Evolutionary conservation across 2,888 invertebrate genomes (phyloP).

Genomic region (Lycocerus yunnanus): DNA sequence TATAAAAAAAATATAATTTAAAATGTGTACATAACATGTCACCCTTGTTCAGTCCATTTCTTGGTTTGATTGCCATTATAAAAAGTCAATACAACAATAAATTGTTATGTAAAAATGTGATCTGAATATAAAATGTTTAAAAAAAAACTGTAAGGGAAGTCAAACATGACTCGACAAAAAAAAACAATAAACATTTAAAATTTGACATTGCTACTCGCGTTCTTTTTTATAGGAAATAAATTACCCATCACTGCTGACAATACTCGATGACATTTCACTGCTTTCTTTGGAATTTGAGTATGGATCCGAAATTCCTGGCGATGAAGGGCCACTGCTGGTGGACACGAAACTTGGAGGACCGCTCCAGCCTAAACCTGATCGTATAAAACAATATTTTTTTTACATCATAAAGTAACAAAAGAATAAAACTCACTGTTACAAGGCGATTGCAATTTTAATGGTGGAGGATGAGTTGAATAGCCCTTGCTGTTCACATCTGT

Average conservation of each 20-base stretch:
- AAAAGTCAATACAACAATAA: not conserved
- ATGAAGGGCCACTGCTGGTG: conserved; percentile 80
- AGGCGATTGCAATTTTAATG: conserved; percentile 56
- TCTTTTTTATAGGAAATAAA: not conserved
- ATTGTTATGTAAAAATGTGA: not conserved
- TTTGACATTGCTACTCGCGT: not conserved
- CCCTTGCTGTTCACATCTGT: not conserved
- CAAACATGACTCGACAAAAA: conserved; percentile 8
- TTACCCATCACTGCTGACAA: conserved; percentile 68
- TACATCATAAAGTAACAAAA: not conserved
- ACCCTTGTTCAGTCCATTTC: not conserved
- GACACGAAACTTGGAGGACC: conserved; percentile 85
- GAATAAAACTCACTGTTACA: conserved; percentile 56
- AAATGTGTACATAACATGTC: not conserved
- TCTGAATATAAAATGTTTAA: not conserved
- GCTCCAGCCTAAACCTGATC: conserved; percentile 72
- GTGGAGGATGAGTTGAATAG: conserved; percentile 37
- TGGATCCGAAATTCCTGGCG: conserved; percentile 68
- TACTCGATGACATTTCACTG: conserved; percentile 64
- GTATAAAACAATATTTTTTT: not conserved
- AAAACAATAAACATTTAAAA: conserved; percentile 8
- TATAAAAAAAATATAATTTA: not conserved
- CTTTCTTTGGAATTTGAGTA: conserved; percentile 63
- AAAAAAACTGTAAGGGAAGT: not conserved
- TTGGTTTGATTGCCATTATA: not conserved